phyloP scores from a whole-genome alignment of 2,888 invertebrate genomes.

The Autographa pulchrina region DNA sequence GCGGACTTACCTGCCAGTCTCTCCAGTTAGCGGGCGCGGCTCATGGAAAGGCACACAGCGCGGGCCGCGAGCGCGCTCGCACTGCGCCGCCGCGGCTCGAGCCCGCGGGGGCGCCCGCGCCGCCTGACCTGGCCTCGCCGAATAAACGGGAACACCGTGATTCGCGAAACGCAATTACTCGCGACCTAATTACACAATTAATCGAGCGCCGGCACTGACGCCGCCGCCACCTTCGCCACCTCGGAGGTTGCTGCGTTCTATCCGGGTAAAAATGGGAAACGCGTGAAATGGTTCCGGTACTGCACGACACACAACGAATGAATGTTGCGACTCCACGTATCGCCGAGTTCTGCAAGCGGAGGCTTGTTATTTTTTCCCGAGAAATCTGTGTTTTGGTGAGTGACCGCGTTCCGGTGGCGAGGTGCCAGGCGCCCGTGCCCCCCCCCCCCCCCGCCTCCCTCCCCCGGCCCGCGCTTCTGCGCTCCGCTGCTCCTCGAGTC shows the following conservation, averaged over 20 bases:
- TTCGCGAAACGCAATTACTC: conserved; percentile 22
- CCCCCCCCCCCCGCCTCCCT: conserved; percentile 45
- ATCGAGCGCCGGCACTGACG: background rate
- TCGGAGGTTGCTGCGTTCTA: background rate
- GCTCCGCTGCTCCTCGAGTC: conserved; percentile 42
- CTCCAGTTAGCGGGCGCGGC: background rate
- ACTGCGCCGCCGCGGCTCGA: background rate
- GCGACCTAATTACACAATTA: conserved; percentile 30
- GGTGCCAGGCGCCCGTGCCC: conserved; percentile 68
- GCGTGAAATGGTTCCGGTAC: conserved; percentile 6
- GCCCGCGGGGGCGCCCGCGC: background rate
- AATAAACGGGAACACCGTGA: conserved; percentile 16
- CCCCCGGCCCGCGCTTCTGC: conserved; percentile 46
- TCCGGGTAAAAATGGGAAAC: conserved; percentile 17
- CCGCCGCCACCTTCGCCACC: background rate
- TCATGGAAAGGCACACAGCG: background rate
- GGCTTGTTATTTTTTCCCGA: conserved; percentile 74
- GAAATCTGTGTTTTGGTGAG: conserved; percentile 81
- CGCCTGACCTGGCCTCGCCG: conserved; percentile 3
- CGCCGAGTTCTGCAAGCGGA: conserved; percentile 89
- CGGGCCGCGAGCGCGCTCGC: background rate
- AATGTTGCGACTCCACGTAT: conserved; percentile 83
- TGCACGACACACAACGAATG: conserved; percentile 16
- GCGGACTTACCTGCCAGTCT: background rate
- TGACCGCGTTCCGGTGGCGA: conserved; percentile 80